Conservation (phyloP, 2,113 vertebrate species). For the Dryoscopus gambensis region DNA sequence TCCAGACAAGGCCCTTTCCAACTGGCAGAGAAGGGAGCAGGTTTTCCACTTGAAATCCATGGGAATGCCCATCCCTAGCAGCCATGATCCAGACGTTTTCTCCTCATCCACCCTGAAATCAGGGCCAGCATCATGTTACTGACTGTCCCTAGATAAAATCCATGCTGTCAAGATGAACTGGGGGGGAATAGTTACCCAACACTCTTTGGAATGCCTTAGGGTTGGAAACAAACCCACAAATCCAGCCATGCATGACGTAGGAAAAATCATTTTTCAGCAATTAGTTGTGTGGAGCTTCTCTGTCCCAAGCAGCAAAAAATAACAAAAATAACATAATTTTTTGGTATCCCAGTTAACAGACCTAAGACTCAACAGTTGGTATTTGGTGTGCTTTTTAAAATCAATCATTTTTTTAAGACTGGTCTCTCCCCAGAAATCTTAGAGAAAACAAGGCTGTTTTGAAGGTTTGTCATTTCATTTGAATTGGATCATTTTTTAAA, state of each 20-base stretch:
- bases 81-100: not conserved
- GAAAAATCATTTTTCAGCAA: not conserved
- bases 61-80: not conserved
- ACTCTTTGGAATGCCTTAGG: accelerated
- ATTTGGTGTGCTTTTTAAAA: not conserved
- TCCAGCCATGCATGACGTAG: not conserved
- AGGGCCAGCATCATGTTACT: not conserved
- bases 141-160: not conserved
- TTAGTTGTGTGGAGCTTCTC: not conserved
- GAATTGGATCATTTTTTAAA: not conserved
- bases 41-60: not conserved
- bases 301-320: not conserved
- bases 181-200: accelerated
- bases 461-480: not conserved
- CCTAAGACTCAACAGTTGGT: not conserved
- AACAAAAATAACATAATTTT: not conserved
- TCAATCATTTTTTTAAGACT: not conserved
- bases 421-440: not conserved
- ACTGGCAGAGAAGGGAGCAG: not conserved
- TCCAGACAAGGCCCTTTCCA: not conserved
- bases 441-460: not conserved
- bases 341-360: not conserved
- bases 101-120: not conserved
- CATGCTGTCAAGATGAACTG: accelerated
- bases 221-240: not conserved